Percentiles rank a stretch among this genome's conserved stretches.
These are phyloP conservation scores for Cephus rjabovi DNA, from an alignment of 2,888 invertebrate species.

Conservation along the genomic window DNA sequence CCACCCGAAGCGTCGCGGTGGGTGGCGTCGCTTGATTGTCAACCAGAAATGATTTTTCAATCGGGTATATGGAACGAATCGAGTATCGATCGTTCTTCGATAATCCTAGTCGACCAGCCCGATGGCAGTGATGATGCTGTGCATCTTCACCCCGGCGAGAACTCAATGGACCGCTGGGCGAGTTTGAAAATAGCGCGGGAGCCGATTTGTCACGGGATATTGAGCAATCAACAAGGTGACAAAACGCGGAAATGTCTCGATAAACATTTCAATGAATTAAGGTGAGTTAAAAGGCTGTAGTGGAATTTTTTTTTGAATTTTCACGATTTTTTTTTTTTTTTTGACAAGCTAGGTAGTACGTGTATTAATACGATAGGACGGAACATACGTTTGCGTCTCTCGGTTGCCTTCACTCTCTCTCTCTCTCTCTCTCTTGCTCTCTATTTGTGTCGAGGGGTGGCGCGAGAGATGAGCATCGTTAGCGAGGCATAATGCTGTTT, in stretches of 20 bases:
- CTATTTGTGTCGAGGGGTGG: slow-evolving; percentile 21
- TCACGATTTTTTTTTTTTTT: neutral
- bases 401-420: neutral
- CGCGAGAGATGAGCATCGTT: slow-evolving; percentile 48
- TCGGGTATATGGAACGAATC: neutral
- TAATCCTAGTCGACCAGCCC: neutral
- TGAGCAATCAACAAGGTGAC: neutral
- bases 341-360: neutral
- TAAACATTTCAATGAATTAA: neutral
- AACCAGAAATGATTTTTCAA: slow-evolving; percentile 17
- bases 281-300: neutral
- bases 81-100: neutral
- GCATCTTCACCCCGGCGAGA: neutral
- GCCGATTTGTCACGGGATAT: neutral
- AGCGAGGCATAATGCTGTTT: slow-evolving; percentile 60
- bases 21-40: slow-evolving; percentile 50
- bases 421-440: neutral
- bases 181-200: neutral
- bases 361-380: neutral
- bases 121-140: neutral
- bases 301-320: neutral
- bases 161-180: neutral
- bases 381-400: neutral
- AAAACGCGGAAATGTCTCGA: neutral
- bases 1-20: slow-evolving; percentile 44